Base-by-base conservation (phyloP, 2,797 vertebrate genomes). In the Strix occidentalis region DNA sequence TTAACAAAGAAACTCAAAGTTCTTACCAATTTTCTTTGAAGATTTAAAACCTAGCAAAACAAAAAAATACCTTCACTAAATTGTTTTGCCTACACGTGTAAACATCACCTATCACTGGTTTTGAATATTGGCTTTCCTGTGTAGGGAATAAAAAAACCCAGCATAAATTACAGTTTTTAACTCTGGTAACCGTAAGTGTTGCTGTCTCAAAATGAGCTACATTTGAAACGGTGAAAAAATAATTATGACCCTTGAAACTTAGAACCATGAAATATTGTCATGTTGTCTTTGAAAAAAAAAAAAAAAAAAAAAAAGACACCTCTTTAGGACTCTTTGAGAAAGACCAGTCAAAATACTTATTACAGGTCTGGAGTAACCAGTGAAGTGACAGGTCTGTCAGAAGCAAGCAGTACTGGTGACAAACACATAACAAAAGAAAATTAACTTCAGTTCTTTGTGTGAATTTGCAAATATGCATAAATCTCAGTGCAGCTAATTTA, bases 11-110 rank as follows among this genome's bases (percentile, higher is more conserved):
- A 75, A 57, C 9, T 15, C 17, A 43, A 90, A 77, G 26, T 37
- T 93, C 85, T 95, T 94, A 95, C 31, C 78, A 77, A 84, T 93
- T 93, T 95, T 96, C 88, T 93, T 90, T 94, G 70, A 91, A 79
- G 61, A 91, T 48, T 66, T 95, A 84, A 96, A 95, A 92, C 81
- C 93, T 91, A 90, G 84, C n/a, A 75, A 95, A 87, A 78, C 7
- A 91, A 90, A 96, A 72, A 84, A 80, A 80, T 1, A 56, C 17
- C 23, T 72, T 83, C 39, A 70, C 48, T 87, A 80, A 63, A 46
- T 58, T 82, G 48, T 61, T 91, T 85, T 71, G 24, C 35, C 69
- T 58, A 72, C 21, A 39, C 0, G 3, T 53, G 19, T 68, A 58
- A 93, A 63, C 17, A 76, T 76, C 60, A 87, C 23, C 48, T 65